Base-by-base conservation (phyloP, 2,113 vertebrate species). In the Clupea harengus region DNA sequence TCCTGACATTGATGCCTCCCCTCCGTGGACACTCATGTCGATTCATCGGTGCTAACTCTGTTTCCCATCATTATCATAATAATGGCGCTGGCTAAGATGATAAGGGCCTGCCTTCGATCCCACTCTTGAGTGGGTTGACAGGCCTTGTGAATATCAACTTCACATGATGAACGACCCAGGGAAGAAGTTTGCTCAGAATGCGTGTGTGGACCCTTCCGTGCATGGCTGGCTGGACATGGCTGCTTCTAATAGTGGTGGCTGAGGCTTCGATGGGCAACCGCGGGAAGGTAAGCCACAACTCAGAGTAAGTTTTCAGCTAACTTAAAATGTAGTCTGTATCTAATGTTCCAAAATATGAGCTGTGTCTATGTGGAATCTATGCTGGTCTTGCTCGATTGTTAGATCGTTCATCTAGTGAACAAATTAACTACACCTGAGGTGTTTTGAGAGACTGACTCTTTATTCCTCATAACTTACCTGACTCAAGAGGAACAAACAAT, bases 1-100 rank as follows among this genome's bases (percentile, higher is more conserved):
- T 15, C 9, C 67, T 75, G 67, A 75, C 67, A 13, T 15, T 75
- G 67, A 75, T 75, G 67, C 28, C 67, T 32, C 28, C 13, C 15
- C 67, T 32, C 67, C 3, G 17, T 13, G 67, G 67, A 75, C 67
- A 20, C 28, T 28, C 67, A 4, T 13, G 10, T 11, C 67, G 10
- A 39, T 39, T 75, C 67, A 32, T 39, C 4, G 28, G 15, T 9
- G 64, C 64, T 32, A 13, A 7, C 60, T n/a, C 60, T 28, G 60
- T 39, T 75, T 75, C 67, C 67, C 13, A 32, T 75, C 32, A 75
- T 75, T 75, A 75, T 28, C 28, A 75, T 75, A 75, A 75, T 75
- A 75, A 75, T 75, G 28, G 9, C 28, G 28, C 28, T 15, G 67
- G 67, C 28, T 32, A 75, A 39, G 25, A 75, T 39, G 28, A 28